Conservation (phyloP, 2,797 vertebrate species). For the Labeo calbasu region DNA sequence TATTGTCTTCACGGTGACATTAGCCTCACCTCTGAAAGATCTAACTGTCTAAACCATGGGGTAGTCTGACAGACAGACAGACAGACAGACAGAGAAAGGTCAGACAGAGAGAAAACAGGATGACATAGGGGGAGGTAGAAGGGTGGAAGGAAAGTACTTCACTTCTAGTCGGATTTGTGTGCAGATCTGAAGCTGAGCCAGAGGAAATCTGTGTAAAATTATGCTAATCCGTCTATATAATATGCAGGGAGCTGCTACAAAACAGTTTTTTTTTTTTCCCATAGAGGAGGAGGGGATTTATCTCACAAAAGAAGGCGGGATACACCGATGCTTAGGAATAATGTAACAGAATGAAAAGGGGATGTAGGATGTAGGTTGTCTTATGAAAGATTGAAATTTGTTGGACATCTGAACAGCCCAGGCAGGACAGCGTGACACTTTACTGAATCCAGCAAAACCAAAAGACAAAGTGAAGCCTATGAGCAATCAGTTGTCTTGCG, state of each 20-base stretch:
- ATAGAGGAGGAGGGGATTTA: slow-evolving; percentile 45
- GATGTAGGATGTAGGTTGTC: slow-evolving; percentile 23
- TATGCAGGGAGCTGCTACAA: slow-evolving; percentile 63
- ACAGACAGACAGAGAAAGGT: slow-evolving; percentile 35
- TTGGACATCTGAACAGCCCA: slow-evolving; percentile 24
- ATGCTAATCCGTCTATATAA: slow-evolving; percentile 74
- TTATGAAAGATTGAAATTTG: slow-evolving; percentile 35
- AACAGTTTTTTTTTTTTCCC: slow-evolving; percentile 51
- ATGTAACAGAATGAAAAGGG: slow-evolving; percentile 28
- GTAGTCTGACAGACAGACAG: slow-evolving; percentile 22
- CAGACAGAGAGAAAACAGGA: slow-evolving; percentile 17
- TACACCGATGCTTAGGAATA: slow-evolving; percentile 40
- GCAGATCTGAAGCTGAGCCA: slow-evolving; percentile 72
- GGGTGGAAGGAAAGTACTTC: slow-evolving; percentile 37
- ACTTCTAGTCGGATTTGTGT: slow-evolving; percentile 66
- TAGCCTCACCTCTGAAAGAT: slow-evolving; percentile 11
- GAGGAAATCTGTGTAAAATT: slow-evolving; percentile 74
- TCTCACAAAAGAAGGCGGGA: slow-evolving; percentile 56
- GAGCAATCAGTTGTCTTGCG: background rate
- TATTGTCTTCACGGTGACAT: slow-evolving; percentile 26
- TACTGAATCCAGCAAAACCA: background rate
- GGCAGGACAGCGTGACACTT: background rate
- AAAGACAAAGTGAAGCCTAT: background rate
- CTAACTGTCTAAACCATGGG: background rate
- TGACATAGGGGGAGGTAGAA: slow-evolving; percentile 7